Base-by-base conservation (phyloP, 2,797 vertebrate genomes). In the Lophotriccus pileatus region DNA sequence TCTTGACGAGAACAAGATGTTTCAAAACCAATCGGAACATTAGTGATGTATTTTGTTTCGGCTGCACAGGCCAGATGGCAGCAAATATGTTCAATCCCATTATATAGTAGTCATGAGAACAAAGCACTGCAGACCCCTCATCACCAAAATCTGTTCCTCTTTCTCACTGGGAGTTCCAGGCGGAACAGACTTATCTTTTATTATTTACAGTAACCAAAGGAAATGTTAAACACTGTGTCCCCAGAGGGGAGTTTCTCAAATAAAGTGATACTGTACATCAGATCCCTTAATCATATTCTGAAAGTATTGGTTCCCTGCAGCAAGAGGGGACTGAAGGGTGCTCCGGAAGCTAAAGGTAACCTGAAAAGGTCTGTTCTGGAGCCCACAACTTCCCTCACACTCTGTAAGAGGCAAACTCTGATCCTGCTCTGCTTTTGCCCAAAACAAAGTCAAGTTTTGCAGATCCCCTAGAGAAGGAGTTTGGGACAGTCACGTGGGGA, bases 1-100 rank as follows among this genome's bases (percentile, higher is more conserved):
- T 94, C 77, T 92, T 94, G 90, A 92, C 90, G 84, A 96, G 94
- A 97, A 95, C 76, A 94, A 96, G 95, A 96, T 95, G 95, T 97
- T 91, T 96, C 87, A 93, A 76, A 91, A 91, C 84, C 78, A 82
- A 92, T 96, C 68, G 76, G 93, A 95, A 94, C 86, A 84, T 94
- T 95, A 89, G 72, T 93, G 90, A 90, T 90, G 85, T 89, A 88
- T 95, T 92, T 94, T 75, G 89, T 91, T 97, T 93, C 64, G 27
- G 79, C 81, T 94, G 86, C 97, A 74, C 78, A 63, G 89, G 87
- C 87, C 95, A 96, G 85, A 96, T 95, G 93, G 91, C 89, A 87
- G 91, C 73, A 96, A 96, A 92, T 86, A 94, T 76, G 79, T 93
- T 92, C 92, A 95, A 89, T 92, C 89, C 73, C 84, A 87, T 93